Conservation (phyloP, 2,888 invertebrate genomes). For the Sinhomidia bicolor region DNA sequence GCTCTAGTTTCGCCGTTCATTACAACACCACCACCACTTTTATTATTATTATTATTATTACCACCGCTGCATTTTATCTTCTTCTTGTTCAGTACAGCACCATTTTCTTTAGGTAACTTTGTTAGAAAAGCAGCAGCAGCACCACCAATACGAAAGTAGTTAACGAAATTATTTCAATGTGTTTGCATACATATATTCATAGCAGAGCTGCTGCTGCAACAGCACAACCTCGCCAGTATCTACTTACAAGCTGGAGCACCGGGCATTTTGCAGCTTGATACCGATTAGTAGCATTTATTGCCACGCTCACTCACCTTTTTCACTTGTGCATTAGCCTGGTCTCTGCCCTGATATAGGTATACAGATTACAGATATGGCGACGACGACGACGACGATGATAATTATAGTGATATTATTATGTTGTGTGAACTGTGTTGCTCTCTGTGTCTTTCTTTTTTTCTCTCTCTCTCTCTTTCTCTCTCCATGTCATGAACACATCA, state of each 20-base stretch:
- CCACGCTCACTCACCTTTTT: slow-evolving; percentile 25
- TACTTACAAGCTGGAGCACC: neutral
- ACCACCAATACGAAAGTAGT: too few relatives aligned
- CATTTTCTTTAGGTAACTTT: neutral
- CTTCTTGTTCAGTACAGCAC: neutral
- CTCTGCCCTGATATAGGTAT: neutral
- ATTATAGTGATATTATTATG: slow-evolving; percentile 26
- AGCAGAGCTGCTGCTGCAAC: neutral
- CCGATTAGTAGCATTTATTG: slow-evolving; percentile 42
- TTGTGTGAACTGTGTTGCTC: slow-evolving; percentile 48
- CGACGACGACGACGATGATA: neutral
- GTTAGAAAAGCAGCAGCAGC: too few relatives aligned
- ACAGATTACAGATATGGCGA: neutral
- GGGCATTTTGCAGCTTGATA: slow-evolving; percentile 34
- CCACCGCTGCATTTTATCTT: neutral
- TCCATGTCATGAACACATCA: slow-evolving; percentile 54
- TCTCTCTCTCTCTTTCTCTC: neutral
- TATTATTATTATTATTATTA: too few relatives aligned
- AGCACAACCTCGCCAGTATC: neutral
- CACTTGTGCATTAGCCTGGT: neutral
- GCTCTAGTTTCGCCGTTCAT: slow-evolving; percentile 18
- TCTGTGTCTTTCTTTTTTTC: too few relatives aligned
- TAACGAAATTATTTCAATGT: too few relatives aligned
- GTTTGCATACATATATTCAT: too few relatives aligned
- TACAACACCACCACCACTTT: slow-evolving; percentile 24